A percentile compares a stretch with the other conserved stretches of the same genome.
phyloP scores from a whole-genome alignment of 2,888 invertebrate species.

The Xestia rhomboidea region DNA sequence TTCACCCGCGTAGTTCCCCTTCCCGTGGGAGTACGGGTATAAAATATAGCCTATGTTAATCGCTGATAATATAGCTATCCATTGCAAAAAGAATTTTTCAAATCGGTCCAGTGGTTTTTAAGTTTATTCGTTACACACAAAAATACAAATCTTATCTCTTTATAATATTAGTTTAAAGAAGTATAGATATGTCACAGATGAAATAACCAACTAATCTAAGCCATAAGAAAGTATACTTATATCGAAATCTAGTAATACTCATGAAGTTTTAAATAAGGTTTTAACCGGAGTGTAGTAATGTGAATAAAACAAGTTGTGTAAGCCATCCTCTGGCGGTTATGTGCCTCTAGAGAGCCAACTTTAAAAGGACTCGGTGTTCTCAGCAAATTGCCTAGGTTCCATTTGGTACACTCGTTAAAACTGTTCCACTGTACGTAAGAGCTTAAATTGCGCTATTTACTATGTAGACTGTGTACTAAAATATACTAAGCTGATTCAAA shows the following conservation, averaged over 20 bases:
- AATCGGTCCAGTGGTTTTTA: too few relatives aligned
- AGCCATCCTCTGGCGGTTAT: conserved; percentile 71
- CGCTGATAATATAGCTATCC: too few relatives aligned
- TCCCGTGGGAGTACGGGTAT: too few relatives aligned
- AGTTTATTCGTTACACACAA: too few relatives aligned
- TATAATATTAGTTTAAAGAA: too few relatives aligned
- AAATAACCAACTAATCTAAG: conserved; percentile 6
- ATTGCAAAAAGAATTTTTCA: too few relatives aligned
- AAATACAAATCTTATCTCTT: too few relatives aligned
- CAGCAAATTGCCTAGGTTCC: conserved; percentile 81
- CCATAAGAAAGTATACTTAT: neutral
- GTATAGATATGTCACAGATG: neutral
- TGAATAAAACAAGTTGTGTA: conserved; percentile 67
- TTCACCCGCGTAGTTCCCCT: too few relatives aligned
- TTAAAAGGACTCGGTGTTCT: conserved; percentile 82
- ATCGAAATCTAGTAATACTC: conserved; percentile 32
- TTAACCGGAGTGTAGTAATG: conserved; percentile 51
- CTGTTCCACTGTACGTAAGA: conserved; percentile 70
- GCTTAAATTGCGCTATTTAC: conserved; percentile 45
- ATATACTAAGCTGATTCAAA: neutral
- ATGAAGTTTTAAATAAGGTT: conserved; percentile 60
- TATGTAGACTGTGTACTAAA: neutral
- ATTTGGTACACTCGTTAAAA: conserved; percentile 70
- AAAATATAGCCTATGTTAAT: too few relatives aligned
- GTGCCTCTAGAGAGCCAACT: conserved; percentile 81